Evolutionary conservation across 1,140 invertebrate species (phyloP), one percentile per base, ranked within the genome.

Genomic region (Megalonaias nervosa): DNA sequence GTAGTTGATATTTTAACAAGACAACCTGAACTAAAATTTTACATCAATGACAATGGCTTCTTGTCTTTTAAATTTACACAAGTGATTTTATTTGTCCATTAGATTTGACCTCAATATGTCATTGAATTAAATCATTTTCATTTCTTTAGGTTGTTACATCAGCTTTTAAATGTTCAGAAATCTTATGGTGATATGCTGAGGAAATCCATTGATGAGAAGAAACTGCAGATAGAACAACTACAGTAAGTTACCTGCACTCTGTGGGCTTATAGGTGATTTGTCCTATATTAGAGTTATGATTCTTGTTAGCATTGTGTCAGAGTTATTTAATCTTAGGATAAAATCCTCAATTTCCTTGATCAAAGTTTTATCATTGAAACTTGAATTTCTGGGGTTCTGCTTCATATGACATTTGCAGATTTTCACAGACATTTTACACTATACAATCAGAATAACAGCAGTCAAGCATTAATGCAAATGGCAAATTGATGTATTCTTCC

Each of bases 171-270:
- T 56, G 93, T 91, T 59, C 94, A 96, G 81, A 94, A 94, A 86
- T 91, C 93, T 12, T 95, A 95, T 88, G 94, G 96, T 77, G 89
- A 89, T 11, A 86, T 96, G n/a, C 88, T 97, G 31, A 93, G 94
- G 80, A 92, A 94, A 76, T 92, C 93, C 80, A 84, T 97, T 1
- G 93, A 95, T 65, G 94, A 96, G 74, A 94, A 95, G 84, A 93
- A 93, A 85, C 79, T 90, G 16, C 92, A 94, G 76, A 89, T 93
- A n/a, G 81, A 86, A 38, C 81, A 88, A 21, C 64, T 90, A 31
- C 82, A 85, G 88, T 88, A 79, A 75, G 82, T 76, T 60, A 61
- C 21, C 9, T 23, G 31, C 59, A 19, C 59, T 38, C 56, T 31
- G 15, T 12, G 14, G 21, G 11, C 48, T 9, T 59, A 19, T 48